phyloP scores from a whole-genome alignment of 2,113 vertebrate genomes.

The Vombatus ursinus region DNA sequence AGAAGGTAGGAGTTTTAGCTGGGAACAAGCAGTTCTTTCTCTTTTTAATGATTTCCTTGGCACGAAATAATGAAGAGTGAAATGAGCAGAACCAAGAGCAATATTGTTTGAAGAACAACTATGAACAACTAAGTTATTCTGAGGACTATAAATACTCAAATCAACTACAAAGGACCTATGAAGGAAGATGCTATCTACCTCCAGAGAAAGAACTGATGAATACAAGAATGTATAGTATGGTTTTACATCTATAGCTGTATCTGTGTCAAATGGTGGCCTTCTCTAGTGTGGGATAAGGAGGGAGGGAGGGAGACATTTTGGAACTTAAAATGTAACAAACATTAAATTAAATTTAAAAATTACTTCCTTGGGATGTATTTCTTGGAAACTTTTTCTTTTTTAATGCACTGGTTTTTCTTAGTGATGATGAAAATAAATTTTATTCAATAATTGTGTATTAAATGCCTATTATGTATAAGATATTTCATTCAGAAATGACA shows the following conservation, averaged over 20 bases:
- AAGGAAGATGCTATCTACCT: not conserved
- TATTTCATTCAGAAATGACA: too few relatives aligned
- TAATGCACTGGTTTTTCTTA: not conserved
- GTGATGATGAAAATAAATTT: not conserved
- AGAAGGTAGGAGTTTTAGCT: not conserved
- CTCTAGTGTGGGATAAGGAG: not conserved
- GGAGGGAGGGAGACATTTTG: not conserved
- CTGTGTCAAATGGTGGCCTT: not conserved
- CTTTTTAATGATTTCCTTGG: not conserved
- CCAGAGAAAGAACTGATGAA: not conserved
- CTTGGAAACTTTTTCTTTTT: not conserved
- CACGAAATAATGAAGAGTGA: not conserved
- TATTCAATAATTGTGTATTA: not conserved
- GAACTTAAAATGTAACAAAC: not conserved
- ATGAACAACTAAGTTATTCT: not conserved
- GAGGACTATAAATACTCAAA: not conserved
- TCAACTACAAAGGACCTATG: not conserved
- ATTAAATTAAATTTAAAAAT: not conserved
- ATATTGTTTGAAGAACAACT: not conserved
- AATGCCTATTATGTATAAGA: too few relatives aligned
- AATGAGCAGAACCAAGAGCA: not conserved
- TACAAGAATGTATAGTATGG: not conserved
- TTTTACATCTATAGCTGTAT: not conserved
- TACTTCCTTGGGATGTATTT: not conserved
- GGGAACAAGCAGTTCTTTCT: not conserved